A percentile compares a stretch with the other conserved stretches of the same genome.
phyloP scores from a whole-genome alignment of 1,140 invertebrate species.

The Carposina sasakii region DNA sequence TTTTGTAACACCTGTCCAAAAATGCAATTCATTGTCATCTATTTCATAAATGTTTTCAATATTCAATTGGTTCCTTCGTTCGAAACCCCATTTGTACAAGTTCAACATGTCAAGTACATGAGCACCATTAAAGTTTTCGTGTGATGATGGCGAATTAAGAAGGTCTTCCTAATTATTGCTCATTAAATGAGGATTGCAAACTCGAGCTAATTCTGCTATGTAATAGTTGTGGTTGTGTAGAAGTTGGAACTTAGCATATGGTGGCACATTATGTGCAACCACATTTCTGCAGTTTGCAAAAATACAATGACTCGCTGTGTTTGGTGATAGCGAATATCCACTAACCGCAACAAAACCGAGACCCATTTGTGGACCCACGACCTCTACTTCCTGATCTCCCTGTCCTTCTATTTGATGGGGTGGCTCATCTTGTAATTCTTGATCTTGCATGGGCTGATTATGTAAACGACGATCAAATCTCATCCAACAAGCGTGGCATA shows the following conservation, averaged over 20 bases:
- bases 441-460: background rate
- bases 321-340: background rate
- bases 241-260: background rate
- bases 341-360: no score
- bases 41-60: constrained; percentile 5
- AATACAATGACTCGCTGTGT: background rate
- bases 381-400: background rate
- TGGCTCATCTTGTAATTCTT: background rate
- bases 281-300: background rate
- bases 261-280: background rate
- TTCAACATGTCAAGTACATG: constrained; percentile 4
- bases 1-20: background rate
- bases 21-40: background rate
- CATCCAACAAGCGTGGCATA: background rate
- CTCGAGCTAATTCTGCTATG: background rate
- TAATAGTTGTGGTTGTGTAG: background rate
- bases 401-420: background rate
- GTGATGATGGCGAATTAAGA: background rate
- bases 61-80: background rate
- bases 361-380: background rate
- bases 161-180: background rate
- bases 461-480: background rate
- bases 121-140: background rate
- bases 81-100: background rate
- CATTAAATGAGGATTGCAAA: background rate